phyloP scores from a whole-genome alignment of 2,113 vertebrate species.

The Trogon melanurus region DNA sequence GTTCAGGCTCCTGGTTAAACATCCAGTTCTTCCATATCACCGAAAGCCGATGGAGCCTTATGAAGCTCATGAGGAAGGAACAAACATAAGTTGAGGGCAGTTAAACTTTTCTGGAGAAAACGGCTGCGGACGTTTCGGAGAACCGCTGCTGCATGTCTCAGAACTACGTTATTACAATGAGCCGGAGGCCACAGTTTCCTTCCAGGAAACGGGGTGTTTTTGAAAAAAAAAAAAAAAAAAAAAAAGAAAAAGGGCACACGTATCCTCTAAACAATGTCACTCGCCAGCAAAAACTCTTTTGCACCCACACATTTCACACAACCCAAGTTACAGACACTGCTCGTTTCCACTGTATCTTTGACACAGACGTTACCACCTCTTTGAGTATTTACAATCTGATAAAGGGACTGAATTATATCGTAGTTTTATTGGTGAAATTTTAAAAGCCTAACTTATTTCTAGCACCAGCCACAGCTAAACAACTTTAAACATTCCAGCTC shows the following conservation, averaged over 20 bases:
- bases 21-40: slow-evolving; percentile 88
- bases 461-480: not conserved
- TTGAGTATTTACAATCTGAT: not conserved
- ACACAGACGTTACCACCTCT: not conserved
- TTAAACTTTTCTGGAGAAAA: not conserved
- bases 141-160: slow-evolving; percentile 6
- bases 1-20: slow-evolving; percentile 87
- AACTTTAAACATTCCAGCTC: not conserved
- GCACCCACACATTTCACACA: not conserved
- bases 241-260: slow-evolving; percentile 26
- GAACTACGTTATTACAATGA: slow-evolving; percentile 59
- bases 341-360: not conserved
- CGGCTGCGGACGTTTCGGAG: not conserved
- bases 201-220: slow-evolving; percentile 78
- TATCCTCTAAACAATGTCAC: slow-evolving; percentile 62
- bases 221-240: slow-evolving; percentile 33
- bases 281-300: slow-evolving; percentile 36
- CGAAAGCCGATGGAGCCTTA: slow-evolving; percentile 83
- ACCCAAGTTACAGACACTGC: not conserved
- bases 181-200: slow-evolving; percentile 80
- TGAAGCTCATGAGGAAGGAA: slow-evolving; percentile 79
- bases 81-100: slow-evolving; percentile 13
- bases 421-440: not conserved
- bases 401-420: not conserved
- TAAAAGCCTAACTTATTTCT: not conserved